These are phyloP conservation scores for Bicyclus anynana DNA, from an alignment of 1,140 invertebrate species.

Conservation along the genomic window DNA sequence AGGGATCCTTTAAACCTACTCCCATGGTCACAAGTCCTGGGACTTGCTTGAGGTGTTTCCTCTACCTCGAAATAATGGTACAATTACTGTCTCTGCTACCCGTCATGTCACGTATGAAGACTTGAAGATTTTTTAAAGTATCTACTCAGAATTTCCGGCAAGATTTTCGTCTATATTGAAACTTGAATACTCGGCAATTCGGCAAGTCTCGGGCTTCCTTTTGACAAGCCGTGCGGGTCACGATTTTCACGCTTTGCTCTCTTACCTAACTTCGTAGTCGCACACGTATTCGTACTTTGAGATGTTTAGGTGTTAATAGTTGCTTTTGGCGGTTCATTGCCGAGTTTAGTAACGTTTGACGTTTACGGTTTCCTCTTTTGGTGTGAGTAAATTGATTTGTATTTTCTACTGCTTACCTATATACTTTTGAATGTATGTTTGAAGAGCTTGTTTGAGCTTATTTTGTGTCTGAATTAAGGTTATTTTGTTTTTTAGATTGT, in stretches of 20 bases:
- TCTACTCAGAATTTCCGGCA: not conserved
- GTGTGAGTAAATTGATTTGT: too few species aligned
- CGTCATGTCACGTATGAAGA: too few species aligned
- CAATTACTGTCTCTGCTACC: too few species aligned
- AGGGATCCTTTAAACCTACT: too few species aligned
- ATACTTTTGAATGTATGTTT: too few species aligned
- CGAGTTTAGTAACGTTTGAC: not conserved
- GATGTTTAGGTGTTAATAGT: constrained; percentile 6
- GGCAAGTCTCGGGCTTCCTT: constrained; percentile 28
- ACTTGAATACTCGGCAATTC: constrained; percentile 33
- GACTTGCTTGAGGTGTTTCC: too few species aligned
- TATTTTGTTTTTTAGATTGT: too few species aligned
- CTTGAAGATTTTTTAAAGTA: not conserved
- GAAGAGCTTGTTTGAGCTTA: too few species aligned
- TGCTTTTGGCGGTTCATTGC: not conserved
- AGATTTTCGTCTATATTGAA: not conserved
- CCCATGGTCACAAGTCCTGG: too few species aligned
- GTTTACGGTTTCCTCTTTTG: not conserved
- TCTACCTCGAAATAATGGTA: too few species aligned
- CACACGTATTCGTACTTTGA: not conserved
- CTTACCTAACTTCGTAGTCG: not conserved
- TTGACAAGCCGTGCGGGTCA: constrained; percentile 32
- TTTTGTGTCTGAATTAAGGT: too few species aligned
- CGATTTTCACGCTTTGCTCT: constrained; percentile 22
- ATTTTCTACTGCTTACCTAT: too few species aligned